Base-by-base conservation (phyloP, 35 echinoderm and acorn worm genomes). In the Hemicentrotus pulcherrimus region DNA sequence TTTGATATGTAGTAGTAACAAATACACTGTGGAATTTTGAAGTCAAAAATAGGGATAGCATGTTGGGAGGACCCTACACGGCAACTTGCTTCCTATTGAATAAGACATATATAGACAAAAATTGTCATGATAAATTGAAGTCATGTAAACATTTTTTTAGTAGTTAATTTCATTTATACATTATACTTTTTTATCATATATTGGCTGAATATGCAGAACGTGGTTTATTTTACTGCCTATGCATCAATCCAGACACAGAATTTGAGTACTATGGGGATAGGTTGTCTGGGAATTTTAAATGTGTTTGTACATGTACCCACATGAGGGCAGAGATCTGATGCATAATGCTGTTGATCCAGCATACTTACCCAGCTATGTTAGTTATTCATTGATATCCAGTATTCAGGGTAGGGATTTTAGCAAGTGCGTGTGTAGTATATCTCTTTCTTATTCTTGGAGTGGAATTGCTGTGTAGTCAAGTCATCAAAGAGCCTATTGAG, bases 401-500 rank as follows among this genome's bases (percentile, higher is more conserved):
- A 78, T 78, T 78, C 19, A 28, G 19, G 24, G 4, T 78, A 78
- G 65, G 24, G 65, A 78, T 78, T 78, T 78, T 78, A 78, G 65
- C 65, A 78, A 78, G 65, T 78, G 65, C 3, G 22, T 78, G 22
- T 78, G 65, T 78, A 78, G 15, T 22, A 18, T 50, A 12, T 70
- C 61, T 28, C 4, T 70, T 18, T 70, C 15, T 70, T n/a, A 78
- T 78, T 78, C 4, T 78, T 78, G 65, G 65, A 78, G 28, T 78
- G 65, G 65, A n/a, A 78, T 78, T 78, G 65, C 65, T 78, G 22
- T 5, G 65, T 78, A 78, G 65, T 78, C 24, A 28, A 28, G 65
- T 78, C 22, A 78, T n/a, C n/a, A n/a, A 78, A 78, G 65, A 78
- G 65, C 65, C 65, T 78, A n/a, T 78, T 78, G 65, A 78, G 65